Base-by-base conservation (phyloP, 1,140 invertebrate genomes). In the Trichoplusia ni region DNA sequence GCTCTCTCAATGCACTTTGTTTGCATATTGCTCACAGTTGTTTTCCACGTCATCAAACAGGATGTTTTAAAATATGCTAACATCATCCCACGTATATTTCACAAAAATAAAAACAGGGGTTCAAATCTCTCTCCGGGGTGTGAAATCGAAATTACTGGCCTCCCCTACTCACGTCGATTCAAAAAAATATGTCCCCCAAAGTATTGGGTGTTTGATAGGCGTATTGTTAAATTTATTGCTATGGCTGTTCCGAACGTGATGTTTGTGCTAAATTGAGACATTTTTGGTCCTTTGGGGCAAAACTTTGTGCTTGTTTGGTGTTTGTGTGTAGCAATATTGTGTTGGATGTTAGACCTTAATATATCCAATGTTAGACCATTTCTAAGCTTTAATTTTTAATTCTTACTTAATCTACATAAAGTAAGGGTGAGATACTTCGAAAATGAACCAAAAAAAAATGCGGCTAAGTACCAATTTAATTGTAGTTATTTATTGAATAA, bases 131-230 rank as follows among this genome's bases (percentile, higher is more conserved):
- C 71, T 69, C 71, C 23, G 58, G 79, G 76, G 70, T 71, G 49
- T 49, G 38, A 69, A 77, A 69, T 75, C 67, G 64, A 49, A 75
- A 73, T 69, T 58, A 67, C 69, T 23, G 33, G 13, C 3, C 31
- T 47, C 69, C 67, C 13, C 29, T 9, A 25, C 64, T 56, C n/a
- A 18, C 66, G 65, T 69, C 70, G 65, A 74, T 75, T 71, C 11
- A 54, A 65, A 74, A 79, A 79, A 72, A 65, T 75, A 71, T 75
- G 70, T 72, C 67, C 65, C 31, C 51, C 13, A 67, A 73, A 64
- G 71, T 64, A 76, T 69, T 70, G 49, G 64, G 46, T 64, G 64
- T 71, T 71, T 74, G 71, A 60, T 47, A 35, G 56, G 46, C 40
- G 33, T 59, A 63, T 53, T 51, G 61, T 58, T 14, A 59, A 59